Base-by-base conservation (phyloP, 2,888 invertebrate species). In the Sinhomidia bicolor region DNA sequence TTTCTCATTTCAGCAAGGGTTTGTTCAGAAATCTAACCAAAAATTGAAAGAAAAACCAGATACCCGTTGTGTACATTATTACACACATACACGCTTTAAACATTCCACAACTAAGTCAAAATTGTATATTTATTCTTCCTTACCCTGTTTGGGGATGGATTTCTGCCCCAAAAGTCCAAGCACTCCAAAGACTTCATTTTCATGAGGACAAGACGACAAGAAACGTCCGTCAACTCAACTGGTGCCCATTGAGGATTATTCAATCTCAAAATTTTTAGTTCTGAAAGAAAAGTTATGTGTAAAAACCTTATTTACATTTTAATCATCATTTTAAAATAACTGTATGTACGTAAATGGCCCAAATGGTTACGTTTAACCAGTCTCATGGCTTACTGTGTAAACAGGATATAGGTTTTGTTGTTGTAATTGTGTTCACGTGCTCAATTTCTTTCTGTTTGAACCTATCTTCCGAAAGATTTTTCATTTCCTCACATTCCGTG, bases 211-310 rank as follows among this genome's bases (percentile, higher is more conserved):
- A 90, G 86, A 57, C 89, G 89, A 71, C 89, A 91, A 12, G 89
- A 89, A 23, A 90, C 89, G 57, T 91, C 90, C 10, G 90, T 89
- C 29, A 91, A 47, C 62, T 91, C 91, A 1, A 89, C 89, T 7
- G 89, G 85, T 32, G 89, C 91, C 5, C 85, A 82, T 5, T 78
- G 29, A 2, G 89, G 60, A 57, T 88, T 90, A 14, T 90, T 90
- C 44, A 91, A 80, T 29, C 87, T 76, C 23, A 91, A 78, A 29
- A 81, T 88, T 78, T 89, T 90, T 78, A 91, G 83, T 76, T 89
- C 91, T 91, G 12, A 29, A 82, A 44, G 10, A 54, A 60, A 60
- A 23, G n/a, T n/a, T n/a, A n/a, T n/a, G n/a, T n/a, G n/a, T n/a
- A n/a, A n/a, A n/a, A n/a, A n/a, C n/a, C n/a, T 65, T 32, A 60